A percentile compares a stretch with the other conserved stretches of the same genome.
Evolutionary conservation across 2,113 vertebrate genomes (phyloP).

Genomic region (Bungarus multicinctus): DNA sequence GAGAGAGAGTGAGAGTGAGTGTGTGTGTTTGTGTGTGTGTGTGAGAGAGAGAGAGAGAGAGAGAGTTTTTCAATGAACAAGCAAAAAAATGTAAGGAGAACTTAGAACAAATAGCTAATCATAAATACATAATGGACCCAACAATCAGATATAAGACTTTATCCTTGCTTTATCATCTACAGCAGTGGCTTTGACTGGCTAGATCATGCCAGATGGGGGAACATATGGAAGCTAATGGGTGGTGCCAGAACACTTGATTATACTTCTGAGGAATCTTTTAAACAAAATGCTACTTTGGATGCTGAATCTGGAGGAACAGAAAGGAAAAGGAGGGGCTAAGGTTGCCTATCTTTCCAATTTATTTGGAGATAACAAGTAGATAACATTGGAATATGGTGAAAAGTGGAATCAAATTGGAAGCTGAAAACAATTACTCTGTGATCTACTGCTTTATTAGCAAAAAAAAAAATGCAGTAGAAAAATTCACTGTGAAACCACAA

Average conservation of each 20-base stretch:
- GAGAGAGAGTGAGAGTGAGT: background rate
- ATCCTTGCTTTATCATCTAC: background rate
- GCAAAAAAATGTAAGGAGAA: background rate
- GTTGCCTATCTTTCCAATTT: background rate
- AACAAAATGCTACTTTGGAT: background rate
- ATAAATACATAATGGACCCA: background rate
- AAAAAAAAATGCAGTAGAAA: background rate
- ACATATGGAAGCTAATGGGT: background rate
- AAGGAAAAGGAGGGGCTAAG: background rate
- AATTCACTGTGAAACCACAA: background rate
- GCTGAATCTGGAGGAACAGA: background rate
- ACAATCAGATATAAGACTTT: background rate
- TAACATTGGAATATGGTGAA: background rate
- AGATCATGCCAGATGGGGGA: background rate
- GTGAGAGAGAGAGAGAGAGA: background rate
- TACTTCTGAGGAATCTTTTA: background rate
- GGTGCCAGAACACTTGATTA: background rate
- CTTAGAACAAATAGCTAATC: background rate
- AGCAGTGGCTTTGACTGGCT: background rate
- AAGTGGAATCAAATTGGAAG: background rate
- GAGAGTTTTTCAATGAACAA: background rate
- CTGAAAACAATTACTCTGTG: background rate
- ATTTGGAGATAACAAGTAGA: background rate
- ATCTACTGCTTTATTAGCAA: background rate
- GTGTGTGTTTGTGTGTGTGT: too few species aligned